Conservation (phyloP, 2,888 invertebrate genomes). For the Chrysodeixis includens region DNA sequence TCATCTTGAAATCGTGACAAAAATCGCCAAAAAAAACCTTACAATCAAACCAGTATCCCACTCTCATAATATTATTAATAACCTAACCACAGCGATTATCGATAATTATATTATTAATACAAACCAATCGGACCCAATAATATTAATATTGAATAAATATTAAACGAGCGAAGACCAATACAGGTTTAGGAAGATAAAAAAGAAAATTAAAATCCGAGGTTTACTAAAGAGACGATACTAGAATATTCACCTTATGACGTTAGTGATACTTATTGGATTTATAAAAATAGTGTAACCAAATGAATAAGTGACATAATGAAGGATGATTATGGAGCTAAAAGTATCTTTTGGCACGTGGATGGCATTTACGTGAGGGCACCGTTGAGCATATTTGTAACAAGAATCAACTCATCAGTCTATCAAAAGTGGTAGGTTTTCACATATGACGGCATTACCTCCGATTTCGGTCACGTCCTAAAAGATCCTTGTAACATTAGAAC, state of each 20-base stretch:
- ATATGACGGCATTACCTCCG: too few relatives aligned
- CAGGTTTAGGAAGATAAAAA: background rate
- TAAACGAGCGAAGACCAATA: background rate
- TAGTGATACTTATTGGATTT: too few relatives aligned
- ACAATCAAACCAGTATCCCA: background rate
- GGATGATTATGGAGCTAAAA: too few relatives aligned
- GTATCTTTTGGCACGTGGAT: too few relatives aligned
- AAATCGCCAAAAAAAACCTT: background rate
- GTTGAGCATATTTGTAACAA: too few relatives aligned
- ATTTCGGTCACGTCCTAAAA: too few relatives aligned
- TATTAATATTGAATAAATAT: background rate
- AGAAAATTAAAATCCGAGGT: slow-evolving; percentile 5
- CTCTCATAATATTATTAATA: background rate
- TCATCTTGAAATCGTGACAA: background rate
- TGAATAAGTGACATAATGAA: too few relatives aligned
- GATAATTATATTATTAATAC: background rate
- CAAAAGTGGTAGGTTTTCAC: too few relatives aligned
- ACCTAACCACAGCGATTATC: background rate
- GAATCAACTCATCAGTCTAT: too few relatives aligned
- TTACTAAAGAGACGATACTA: background rate
- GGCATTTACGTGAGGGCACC: too few relatives aligned
- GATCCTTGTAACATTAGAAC: too few relatives aligned
- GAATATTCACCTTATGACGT: slow-evolving; percentile 30
- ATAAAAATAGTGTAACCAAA: too few relatives aligned
- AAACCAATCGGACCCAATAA: background rate